Evolutionary conservation across 30 jellyfish, hydroid and myxozoan species (phyloP), one percentile per base, ranked within the genome.

Genomic region (Mastigias papua): DNA sequence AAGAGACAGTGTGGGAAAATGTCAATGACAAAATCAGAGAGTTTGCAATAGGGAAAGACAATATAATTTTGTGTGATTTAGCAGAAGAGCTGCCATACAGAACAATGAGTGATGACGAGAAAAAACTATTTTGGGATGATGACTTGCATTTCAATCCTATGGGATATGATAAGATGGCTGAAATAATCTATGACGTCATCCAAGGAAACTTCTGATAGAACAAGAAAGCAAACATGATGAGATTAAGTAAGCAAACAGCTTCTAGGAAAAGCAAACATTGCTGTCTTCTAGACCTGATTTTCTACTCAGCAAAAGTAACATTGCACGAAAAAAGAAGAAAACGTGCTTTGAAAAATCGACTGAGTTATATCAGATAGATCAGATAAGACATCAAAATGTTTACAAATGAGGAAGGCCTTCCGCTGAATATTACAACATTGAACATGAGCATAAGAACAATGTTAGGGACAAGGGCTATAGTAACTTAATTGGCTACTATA

Each of bases 101-200:
- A 62, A 65, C 92, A 13, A 68, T 95, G 82, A 63, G 42, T 23
- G 95, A 90, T 22, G 96, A 87, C 29, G 97, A 89, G 23, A 42
- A 87, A 32, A 78, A 89, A 20, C 42, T 57, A 23, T 58, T 48
- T 22, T 95, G 99, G 99, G 99, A 95, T 68, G 99, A 95, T 64
- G 69, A 63, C 32, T 42, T 95, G 15, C 99, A 95, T 76, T 96
- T 78, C 34, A 84, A 92, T 16, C 88, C 94, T 10, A 15, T 26
- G 50, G 99, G 99, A 23, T 95, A 95, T 66, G 97, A 95, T 34
- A 73, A 76, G 50, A 95, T 95, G 99, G 99, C 97, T 1, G 97
- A 81, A 81, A 37, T 95, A 0, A 86, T 95, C 13, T 95, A 66
- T 88, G 93, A 95, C 68, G 90, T 75, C 57, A 86, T 90, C 19